A percentile compares a stretch with the other conserved stretches of the same genome.
Evolutionary conservation across 2,888 invertebrate species (phyloP).

Genomic region (Limnephilus rhombicus): DNA sequence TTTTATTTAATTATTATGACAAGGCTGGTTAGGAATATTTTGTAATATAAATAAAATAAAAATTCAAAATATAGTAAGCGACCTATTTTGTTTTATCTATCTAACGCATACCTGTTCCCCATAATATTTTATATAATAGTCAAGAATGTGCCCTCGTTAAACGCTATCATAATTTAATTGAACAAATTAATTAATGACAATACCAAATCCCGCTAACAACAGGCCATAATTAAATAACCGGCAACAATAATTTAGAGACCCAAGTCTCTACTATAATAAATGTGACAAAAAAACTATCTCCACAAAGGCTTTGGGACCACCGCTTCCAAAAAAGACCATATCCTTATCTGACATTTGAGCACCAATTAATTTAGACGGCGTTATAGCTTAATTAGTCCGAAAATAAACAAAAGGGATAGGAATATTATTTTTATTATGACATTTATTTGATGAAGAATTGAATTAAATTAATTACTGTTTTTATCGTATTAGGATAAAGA

Average conservation of each 20-base stretch:
- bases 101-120: neutral
- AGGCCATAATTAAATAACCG: neutral
- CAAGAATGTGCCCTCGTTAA: neutral
- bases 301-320: conserved; percentile 24
- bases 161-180: neutral
- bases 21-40: no score
- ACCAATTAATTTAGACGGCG: conserved; percentile 65
- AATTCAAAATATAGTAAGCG: no score
- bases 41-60: no score
- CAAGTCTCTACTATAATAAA: neutral
- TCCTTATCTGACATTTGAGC: conserved; percentile 57
- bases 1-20: no score
- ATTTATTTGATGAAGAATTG: conserved; percentile 50
- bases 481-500: conserved; percentile 3
- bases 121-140: neutral
- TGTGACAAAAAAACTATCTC: conserved; percentile 26
- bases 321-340: neutral
- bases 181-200: conserved; percentile 29
- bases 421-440: conserved; percentile 54
- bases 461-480: conserved; percentile 31
- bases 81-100: no score
- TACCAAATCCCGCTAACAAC: neutral
- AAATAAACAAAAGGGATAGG: conserved; percentile 45
- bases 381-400: conserved; percentile 64
- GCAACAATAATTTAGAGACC: neutral